Base-by-base conservation (phyloP, 2,888 invertebrate genomes). In the Helleia helle region DNA sequence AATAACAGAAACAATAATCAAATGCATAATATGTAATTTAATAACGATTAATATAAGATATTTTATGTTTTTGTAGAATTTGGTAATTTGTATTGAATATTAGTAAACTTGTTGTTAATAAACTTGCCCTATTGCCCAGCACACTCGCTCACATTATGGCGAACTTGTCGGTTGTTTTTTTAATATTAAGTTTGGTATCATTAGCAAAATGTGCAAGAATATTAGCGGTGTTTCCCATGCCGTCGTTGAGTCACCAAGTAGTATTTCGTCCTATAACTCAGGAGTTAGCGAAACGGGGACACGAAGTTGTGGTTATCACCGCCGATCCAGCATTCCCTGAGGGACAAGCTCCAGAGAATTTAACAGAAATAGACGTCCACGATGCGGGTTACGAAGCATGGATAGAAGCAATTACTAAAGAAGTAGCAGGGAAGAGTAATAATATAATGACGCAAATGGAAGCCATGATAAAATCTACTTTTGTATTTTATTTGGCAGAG, bases 161-260 rank as follows among this genome's bases (percentile, higher is more conserved):
- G 18, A 18, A 18, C 3, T 5, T 3, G 4, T 3, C 18, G 18
- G 4, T 18, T 18, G 3, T 18, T 3, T 18, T 18, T 3, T 18
- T 11, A 17, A 6, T 31, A n/a, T 17, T 31, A 31, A 11, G 6
- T 37, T 6, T 25, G n/a, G 1, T 25, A 9, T 18, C 38, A 4
- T 24, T 7, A 24, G 3, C 38, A 1, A 53, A 37, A 27, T 38
- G 57, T 38, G 65, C 66, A 2, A 61, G 57, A 39, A 79, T 79
- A 41, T 49, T 79, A 22, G 66, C 54, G 0, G 49, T 71, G 0
- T 52, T 70, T 25, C 59, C 74, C 1, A 51, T 57, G 1, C 62
- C 74, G 1, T 67, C 71, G 0, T 66, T 79, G 30, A 86, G 81
- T 42, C 51, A 50, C 36, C 50, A 51, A 47, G 13, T 44, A n/a